Base-by-base conservation (phyloP, 1,140 invertebrate genomes). In the Cardiocondyla obscurior region DNA sequence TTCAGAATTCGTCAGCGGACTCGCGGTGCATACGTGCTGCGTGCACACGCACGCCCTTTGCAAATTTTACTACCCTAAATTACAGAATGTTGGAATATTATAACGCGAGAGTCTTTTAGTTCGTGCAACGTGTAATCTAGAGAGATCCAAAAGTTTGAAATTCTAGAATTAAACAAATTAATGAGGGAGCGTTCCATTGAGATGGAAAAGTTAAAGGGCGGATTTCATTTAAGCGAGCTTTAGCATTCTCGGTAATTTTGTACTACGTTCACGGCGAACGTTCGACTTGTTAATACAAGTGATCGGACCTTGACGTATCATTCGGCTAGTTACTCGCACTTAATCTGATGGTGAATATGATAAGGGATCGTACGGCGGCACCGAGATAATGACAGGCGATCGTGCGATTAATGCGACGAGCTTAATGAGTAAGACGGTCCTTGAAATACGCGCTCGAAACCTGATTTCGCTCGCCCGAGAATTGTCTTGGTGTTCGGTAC, bases 381-480 rank as follows among this genome's bases (percentile, higher is more conserved):
- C 30, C 30, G 49, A 62, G 14, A 44, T 33, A 25, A 14, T 51
- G 64, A 36, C 53, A 83, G 49, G 19, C 16, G 30, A 62, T 44
- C 19, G 33, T 39, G 25, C 55, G 69, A 72, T 81, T 87, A 84
- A 87, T 64, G 44, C 57, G 72, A 82, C 73, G 73, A 64, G 83
- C 74, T 77, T 88, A 85, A 87, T 88, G 86, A 88, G 14, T 25
- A 25, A 77, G 65, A 77, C 28, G 16, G 33, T 72, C 44, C 30
- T 72, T 65, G 67, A 76, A 46, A 70, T 62, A 82, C 49, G 33
- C 16, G 53, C n/a, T 19, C 39, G 25, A 42, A 70, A 79, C 10
- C 22, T 42, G 69, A 42, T 86, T 81, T 81, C 65, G 81, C 39
- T 74, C 51, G n/a, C n/a, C n/a, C n/a, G n/a, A 81, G 19, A 55